Evolutionary conservation across 2,797 vertebrate species (phyloP).

Genomic region (Malacoraja senta): DNA sequence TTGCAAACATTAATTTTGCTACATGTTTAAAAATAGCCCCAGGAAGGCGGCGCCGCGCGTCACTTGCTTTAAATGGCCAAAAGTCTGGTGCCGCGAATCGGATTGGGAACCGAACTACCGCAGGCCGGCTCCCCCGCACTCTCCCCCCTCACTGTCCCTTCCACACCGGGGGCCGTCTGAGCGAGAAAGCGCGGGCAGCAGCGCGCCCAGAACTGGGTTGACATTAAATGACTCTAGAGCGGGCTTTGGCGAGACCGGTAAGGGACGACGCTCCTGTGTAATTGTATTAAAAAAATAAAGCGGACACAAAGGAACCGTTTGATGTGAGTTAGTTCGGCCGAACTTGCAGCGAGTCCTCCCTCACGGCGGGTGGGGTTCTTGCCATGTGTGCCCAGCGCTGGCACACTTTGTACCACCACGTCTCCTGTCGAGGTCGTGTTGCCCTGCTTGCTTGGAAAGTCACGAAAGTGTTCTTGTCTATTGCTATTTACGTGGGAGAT

Average conservation of each 20-base stretch:
- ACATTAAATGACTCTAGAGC: not conserved
- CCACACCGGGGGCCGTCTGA: not conserved
- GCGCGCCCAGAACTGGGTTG: not conserved
- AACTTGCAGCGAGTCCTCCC: not conserved
- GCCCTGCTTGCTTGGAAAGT: too few species aligned
- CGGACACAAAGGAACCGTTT: not conserved
- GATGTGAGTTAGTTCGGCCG: not conserved
- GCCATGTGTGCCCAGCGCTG: not conserved
- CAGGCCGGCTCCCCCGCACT: not conserved
- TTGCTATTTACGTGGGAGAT: not conserved
- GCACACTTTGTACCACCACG: not conserved
- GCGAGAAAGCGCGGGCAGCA: not conserved
- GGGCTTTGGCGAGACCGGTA: not conserved
- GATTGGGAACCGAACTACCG: not conserved
- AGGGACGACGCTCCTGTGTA: not conserved
- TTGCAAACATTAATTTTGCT: not conserved
- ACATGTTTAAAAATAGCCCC: constrained; percentile 24
- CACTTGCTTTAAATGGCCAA: constrained; percentile 36
- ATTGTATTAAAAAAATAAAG: not conserved
- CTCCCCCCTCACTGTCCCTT: not conserved
- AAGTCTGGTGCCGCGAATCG: not conserved
- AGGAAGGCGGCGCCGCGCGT: not conserved
- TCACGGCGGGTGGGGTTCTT: not conserved
- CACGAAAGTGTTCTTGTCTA: not conserved
- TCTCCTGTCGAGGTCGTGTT: not conserved